Evolutionary conservation across 2,113 vertebrate species (phyloP).

Genomic region (Blennius ocellaris): DNA sequence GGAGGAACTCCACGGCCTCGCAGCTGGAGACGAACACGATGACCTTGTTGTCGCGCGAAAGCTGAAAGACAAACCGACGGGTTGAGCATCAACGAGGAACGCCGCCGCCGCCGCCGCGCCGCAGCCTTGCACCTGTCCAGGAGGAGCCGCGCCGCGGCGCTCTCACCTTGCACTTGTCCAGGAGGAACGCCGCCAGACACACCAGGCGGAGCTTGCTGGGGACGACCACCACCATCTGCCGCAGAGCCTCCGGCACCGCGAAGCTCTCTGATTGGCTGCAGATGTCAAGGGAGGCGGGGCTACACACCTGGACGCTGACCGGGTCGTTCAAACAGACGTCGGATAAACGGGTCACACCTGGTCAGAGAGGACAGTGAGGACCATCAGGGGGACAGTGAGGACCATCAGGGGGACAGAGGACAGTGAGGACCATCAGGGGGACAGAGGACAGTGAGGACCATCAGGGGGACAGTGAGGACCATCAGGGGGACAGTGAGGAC

Average conservation of each 20-base stretch:
- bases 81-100: too few species aligned
- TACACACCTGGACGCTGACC: slow-evolving; percentile 84
- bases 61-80: too few species aligned
- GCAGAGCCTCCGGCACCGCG: slow-evolving; percentile 87
- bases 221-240: slow-evolving; percentile 89
- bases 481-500: too few species aligned
- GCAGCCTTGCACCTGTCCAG: too few species aligned
- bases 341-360: slow-evolving; percentile 88
- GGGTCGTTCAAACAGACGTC: slow-evolving; percentile 90
- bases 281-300: not conserved
- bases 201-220: slow-evolving; percentile 95
- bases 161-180: slow-evolving; percentile 90
- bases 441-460: too few species aligned
- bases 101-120: too few species aligned
- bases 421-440: too few species aligned
- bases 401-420: too few species aligned
- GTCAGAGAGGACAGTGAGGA: not conserved
- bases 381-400: too few species aligned
- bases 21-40: slow-evolving; percentile 94
- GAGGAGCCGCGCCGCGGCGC: not conserved
- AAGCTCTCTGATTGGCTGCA: slow-evolving; percentile 80
- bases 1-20: slow-evolving; percentile 93
- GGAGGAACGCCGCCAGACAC: slow-evolving; percentile 91
- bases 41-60: slow-evolving; percentile 88
- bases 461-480: too few species aligned